phyloP scores from a whole-genome alignment of 1,140 invertebrate species.

The Nomia melanderi region DNA sequence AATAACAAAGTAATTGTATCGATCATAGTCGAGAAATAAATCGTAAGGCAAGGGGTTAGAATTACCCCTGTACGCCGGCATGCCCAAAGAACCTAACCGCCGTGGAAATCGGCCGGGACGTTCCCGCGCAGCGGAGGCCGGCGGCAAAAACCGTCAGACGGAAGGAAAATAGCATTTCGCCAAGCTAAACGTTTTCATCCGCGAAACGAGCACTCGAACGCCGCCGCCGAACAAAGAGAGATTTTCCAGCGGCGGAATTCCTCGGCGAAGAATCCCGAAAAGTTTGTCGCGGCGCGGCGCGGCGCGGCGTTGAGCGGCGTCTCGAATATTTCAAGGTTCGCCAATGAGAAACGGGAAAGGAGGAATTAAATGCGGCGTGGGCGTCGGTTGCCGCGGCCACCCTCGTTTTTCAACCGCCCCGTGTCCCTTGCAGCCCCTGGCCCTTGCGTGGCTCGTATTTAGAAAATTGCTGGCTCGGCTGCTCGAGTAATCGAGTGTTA shows the following conservation, averaged over 20 bases:
- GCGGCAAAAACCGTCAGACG: not conserved
- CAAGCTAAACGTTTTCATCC: conserved; percentile 12
- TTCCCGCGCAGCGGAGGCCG: not conserved
- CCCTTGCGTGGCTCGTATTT: conserved; percentile 45
- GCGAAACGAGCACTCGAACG: not conserved
- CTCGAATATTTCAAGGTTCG: conserved; percentile 22
- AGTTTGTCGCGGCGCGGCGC: not conserved
- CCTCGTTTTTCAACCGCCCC: conserved; percentile 40
- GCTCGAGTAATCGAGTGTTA: conserved; percentile 55
- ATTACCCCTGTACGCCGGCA: too few relatives aligned
- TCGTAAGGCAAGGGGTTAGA: too few relatives aligned
- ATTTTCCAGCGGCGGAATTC: not conserved
- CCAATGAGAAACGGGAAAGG: not conserved
- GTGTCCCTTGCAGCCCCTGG: not conserved
- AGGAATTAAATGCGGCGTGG: conserved; percentile 33
- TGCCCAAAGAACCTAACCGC: not conserved
- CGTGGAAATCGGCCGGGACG: not conserved
- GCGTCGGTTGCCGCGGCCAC: conserved; percentile 22
- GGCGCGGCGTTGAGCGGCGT: too few relatives aligned
- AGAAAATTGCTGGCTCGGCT: conserved; percentile 45
- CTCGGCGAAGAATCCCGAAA: too few relatives aligned
- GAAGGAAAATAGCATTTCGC: conserved; percentile 16
- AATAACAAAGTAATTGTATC: too few relatives aligned
- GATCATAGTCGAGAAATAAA: too few relatives aligned
- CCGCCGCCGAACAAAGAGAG: not conserved